These are phyloP conservation scores for Myocastor coypus DNA, from an alignment of 2,113 vertebrate species.

Conservation along the genomic window DNA sequence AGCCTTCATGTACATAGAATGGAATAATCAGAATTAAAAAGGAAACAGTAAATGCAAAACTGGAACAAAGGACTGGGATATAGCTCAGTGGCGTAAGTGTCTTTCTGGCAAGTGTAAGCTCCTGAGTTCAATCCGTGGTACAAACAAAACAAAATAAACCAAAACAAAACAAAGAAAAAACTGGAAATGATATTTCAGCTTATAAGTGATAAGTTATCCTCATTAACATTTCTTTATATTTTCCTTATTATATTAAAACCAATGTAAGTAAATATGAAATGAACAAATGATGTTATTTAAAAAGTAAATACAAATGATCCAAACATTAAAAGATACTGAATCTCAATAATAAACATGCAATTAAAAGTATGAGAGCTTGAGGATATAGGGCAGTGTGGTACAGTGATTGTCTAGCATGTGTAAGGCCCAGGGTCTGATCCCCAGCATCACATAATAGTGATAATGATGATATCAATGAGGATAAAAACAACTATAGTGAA, in stretches of 20 bases:
- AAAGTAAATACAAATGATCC: conserved; percentile 31
- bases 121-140: too few relatives aligned
- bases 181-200: neutral
- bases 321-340: conserved; percentile 15
- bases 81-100: too few relatives aligned
- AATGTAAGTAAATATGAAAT: neutral
- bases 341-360: neutral
- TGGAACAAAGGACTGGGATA: neutral
- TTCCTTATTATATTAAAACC: neutral
- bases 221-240: neutral
- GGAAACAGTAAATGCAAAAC: neutral
- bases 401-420: neutral
- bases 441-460: neutral
- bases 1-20: neutral
- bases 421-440: neutral
- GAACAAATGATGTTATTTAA: neutral
- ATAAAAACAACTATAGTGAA: neutral
- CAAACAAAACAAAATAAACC: too few relatives aligned
- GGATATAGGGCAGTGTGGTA: neutral
- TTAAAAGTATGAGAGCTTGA: neutral
- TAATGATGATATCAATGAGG: too few relatives aligned
- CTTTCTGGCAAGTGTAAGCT: too few relatives aligned
- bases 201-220: neutral
- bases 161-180: too few relatives aligned
- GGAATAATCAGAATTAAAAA: neutral